Conservation (phyloP, 2,113 vertebrate species). For the Daboia siamensis region DNA sequence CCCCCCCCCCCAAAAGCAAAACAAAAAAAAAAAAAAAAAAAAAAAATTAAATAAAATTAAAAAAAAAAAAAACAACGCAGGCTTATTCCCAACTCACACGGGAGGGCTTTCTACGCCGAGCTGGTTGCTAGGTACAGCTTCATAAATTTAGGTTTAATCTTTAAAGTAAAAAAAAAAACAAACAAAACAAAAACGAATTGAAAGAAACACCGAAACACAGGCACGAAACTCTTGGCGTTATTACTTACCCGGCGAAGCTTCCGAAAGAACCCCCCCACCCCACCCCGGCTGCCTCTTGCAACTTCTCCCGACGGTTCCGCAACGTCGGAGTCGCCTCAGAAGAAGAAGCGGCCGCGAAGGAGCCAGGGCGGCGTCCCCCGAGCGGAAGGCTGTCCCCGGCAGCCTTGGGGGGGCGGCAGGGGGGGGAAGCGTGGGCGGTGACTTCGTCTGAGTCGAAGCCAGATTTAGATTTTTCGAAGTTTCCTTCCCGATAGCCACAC, state of each 20-base stretch:
- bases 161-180: neutral
- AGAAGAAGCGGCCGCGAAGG: neutral
- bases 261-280: neutral
- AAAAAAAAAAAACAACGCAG: neutral
- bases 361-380: neutral
- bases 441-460: neutral
- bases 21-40: neutral
- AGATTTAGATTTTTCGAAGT: neutral
- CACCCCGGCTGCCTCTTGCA: neutral
- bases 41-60: neutral
- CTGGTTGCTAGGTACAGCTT: neutral
- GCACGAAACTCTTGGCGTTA: neutral
- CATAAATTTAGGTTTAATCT: neutral
- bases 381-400: neutral
- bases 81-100: neutral
- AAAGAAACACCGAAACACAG: neutral
- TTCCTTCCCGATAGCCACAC: neutral
- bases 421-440: neutral
- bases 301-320: neutral
- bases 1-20: neutral
- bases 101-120: neutral
- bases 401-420: neutral
- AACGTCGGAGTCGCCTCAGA: neutral
- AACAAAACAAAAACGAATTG: neutral
- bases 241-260: neutral